These are phyloP conservation scores for Echinarachnius parma DNA, from an alignment of 53 echinoderm and acorn worm species.

Conservation along the genomic window DNA sequence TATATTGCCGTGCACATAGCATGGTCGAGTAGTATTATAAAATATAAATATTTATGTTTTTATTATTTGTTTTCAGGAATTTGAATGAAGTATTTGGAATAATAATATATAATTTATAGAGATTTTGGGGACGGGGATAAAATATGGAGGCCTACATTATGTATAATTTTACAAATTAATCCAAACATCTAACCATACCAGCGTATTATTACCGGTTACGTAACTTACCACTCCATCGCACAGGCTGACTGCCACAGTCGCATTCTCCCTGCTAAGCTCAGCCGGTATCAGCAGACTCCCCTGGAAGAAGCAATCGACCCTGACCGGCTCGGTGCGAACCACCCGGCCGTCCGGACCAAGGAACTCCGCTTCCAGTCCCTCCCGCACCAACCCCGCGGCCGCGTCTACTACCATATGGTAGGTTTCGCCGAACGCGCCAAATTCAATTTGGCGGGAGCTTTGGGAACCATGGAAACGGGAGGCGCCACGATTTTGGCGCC, in stretches of 20 bases:
- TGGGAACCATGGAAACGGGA: not conserved
- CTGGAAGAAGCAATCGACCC: conserved; percentile 23
- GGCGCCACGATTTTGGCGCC: not conserved
- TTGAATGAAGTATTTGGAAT: too few species aligned
- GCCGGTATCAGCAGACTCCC: conserved; percentile 8
- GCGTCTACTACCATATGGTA: conserved; percentile 16
- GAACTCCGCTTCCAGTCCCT: conserved; percentile 32
- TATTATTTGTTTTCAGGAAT: too few species aligned
- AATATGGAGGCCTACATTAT: too few species aligned
- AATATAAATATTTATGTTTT: too few species aligned
- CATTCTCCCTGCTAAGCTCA: conserved; percentile 15
- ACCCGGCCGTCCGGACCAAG: conserved; percentile 25
- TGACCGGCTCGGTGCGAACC: not conserved
- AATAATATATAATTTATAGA: too few species aligned
- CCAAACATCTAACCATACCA: too few species aligned
- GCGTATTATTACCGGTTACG: too few species aligned
- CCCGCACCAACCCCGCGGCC: conserved; percentile 19
- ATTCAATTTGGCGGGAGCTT: conserved; percentile 26
- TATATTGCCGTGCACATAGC: too few species aligned
- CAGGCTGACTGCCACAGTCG: conserved; percentile 61
- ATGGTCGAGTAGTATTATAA: too few species aligned
- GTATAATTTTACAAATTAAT: too few species aligned
- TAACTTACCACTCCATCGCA: conserved; percentile 71
- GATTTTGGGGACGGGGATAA: too few species aligned
- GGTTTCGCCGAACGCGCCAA: conserved; percentile 11